A percentile compares a stretch with the other conserved stretches of the same genome.
phyloP scores from a whole-genome alignment of 1,140 invertebrate genomes.

The Belonocnema kinseyi region DNA sequence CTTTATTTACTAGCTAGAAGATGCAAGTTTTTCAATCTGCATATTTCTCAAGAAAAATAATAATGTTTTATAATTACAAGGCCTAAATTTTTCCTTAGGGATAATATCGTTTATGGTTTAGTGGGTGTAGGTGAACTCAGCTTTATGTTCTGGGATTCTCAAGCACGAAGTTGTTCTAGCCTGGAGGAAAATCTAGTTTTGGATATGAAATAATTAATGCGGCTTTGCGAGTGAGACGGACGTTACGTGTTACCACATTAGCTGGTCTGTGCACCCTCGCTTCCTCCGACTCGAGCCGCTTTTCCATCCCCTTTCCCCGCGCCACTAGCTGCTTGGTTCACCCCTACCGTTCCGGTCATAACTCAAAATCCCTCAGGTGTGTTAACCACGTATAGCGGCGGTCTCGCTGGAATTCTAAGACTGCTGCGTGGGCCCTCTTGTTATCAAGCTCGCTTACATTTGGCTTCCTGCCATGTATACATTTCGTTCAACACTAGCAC shows the following conservation, averaged over 20 bases:
- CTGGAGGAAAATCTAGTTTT: conserved; percentile 40
- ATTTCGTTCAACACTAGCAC: not conserved
- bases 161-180: conserved; percentile 24
- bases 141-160: conserved; percentile 25
- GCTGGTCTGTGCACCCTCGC: conserved; percentile 26
- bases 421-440: conserved; percentile 19
- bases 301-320: conserved; percentile 17
- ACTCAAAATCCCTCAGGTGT: conserved; percentile 45
- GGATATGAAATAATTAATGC: conserved; percentile 47
- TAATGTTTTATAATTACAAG: not conserved
- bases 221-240: conserved; percentile 38
- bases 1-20: too few species aligned
- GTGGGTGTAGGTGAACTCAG: not conserved
- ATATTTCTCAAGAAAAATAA: not conserved
- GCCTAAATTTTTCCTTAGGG: not conserved
- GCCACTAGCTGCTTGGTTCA: not conserved
- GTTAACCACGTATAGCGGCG: conserved; percentile 35
- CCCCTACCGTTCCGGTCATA: conserved; percentile 35
- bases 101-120: not conserved
- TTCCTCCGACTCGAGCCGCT: conserved; percentile 16
- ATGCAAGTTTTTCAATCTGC: too few species aligned
- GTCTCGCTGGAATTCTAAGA: conserved; percentile 24
- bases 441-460: conserved; percentile 28
- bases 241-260: conserved; percentile 43
- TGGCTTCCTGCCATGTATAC: conserved; percentile 13